These are phyloP conservation scores for Psittacula cyanocephala DNA, from an alignment of 2,113 vertebrate species.

Conservation along the genomic window DNA sequence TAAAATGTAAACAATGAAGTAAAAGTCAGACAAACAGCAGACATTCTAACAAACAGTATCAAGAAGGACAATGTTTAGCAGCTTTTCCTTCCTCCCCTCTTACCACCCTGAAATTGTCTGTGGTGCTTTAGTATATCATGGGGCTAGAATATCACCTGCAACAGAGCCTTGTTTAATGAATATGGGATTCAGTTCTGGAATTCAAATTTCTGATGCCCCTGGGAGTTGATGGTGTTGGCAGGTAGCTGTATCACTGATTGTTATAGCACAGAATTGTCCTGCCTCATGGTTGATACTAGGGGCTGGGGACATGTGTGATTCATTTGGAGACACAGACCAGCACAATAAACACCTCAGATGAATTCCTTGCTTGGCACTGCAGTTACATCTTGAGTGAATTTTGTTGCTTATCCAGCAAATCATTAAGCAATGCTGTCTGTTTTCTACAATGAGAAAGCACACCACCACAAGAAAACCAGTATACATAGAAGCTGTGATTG, in stretches of 20 bases:
- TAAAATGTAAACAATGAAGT: background rate
- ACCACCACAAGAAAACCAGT: background rate
- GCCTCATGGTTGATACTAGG: background rate
- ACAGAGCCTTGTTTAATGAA: background rate
- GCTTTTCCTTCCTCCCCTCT: background rate
- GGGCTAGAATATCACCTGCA: background rate
- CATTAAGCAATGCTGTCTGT: background rate
- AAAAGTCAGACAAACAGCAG: background rate
- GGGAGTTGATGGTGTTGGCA: background rate
- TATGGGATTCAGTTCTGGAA: background rate
- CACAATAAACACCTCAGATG: background rate
- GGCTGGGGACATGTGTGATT: rapidly evolving
- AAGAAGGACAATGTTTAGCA: background rate
- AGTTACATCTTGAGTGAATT: background rate
- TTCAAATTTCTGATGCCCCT: background rate
- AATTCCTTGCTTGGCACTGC: background rate
- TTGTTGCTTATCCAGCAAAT: background rate
- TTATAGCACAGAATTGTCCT: background rate
- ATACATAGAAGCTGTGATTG: background rate
- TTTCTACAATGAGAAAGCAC: background rate
- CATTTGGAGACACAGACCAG: background rate
- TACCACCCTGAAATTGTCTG: background rate
- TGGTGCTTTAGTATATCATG: background rate
- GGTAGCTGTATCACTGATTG: background rate
- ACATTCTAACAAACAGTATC: background rate